Percentiles rank a stretch among this genome's conserved stretches.
These are phyloP conservation scores for Cyanoliseus patagonus DNA, from an alignment of 2,113 vertebrate genomes.

Conservation along the genomic window DNA sequence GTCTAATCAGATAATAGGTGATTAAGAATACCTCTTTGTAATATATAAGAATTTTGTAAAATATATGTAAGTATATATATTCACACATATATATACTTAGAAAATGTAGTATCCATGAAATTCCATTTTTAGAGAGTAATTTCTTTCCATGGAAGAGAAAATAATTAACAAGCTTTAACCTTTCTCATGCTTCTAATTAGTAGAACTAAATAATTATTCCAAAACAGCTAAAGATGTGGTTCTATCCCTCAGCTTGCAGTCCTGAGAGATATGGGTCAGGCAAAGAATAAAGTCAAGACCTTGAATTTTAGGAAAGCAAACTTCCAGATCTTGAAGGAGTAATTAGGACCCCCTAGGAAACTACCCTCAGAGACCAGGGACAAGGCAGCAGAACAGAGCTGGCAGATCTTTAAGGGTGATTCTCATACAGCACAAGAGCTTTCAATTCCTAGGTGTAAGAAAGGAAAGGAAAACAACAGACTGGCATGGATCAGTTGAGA, in stretches of 20 bases:
- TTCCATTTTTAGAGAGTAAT: background rate
- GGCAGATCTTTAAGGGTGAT: background rate
- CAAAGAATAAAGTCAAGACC: background rate
- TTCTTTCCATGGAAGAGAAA: background rate
- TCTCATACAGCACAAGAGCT: background rate
- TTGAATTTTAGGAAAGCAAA: background rate
- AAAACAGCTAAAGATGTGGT: background rate
- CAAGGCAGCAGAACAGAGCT: background rate
- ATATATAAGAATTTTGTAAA: background rate
- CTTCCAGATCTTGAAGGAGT: background rate
- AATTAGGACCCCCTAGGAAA: background rate
- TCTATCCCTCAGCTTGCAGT: background rate
- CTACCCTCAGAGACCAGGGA: background rate
- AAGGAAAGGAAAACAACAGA: background rate
- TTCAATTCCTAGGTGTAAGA: background rate
- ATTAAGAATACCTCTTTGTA: background rate
- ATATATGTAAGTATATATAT: background rate
- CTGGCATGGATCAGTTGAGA: background rate
- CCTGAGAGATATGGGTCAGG: background rate
- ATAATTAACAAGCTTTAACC: background rate
- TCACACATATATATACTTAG: background rate
- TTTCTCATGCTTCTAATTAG: background rate
- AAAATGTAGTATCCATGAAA: background rate
- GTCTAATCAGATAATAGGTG: background rate
- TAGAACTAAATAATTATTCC: background rate